Conservation (phyloP, 1,140 invertebrate species). For the Bradysia coprophila region DNA sequence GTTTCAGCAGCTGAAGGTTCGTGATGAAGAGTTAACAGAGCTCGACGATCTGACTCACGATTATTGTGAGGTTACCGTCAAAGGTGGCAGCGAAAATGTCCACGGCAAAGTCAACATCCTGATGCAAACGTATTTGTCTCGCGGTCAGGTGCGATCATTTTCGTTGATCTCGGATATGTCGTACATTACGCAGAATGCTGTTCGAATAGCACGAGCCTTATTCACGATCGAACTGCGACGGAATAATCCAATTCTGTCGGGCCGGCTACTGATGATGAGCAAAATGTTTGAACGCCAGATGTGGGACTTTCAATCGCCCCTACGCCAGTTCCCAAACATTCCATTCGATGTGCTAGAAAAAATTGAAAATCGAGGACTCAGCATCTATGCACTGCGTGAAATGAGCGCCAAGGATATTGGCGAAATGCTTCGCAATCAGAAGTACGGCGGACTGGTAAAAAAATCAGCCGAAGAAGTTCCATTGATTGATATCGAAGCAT, state of each 20-base stretch:
- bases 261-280: constrained; percentile 56
- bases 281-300: constrained; percentile 81
- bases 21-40: constrained; percentile 89
- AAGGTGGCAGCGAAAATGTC: constrained; percentile 71
- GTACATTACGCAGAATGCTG: constrained; percentile 87
- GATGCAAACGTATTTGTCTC: constrained; percentile 78
- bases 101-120: constrained; percentile 96
- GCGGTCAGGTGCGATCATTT: constrained; percentile 60
- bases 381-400: constrained; percentile 59
- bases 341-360: constrained; percentile 60
- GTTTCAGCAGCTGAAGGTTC: constrained; percentile 89
- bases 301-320: constrained; percentile 74
- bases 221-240: constrained; percentile 86
- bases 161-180: constrained; percentile 85
- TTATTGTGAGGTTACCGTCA: constrained; percentile 55
- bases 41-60: constrained; percentile 52
- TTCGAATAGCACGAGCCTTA: constrained; percentile 73
- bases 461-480: constrained; percentile 77
- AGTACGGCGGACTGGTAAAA: constrained; percentile 58
- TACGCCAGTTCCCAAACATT: constrained; percentile 74
- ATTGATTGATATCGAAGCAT: constrained; percentile 58
- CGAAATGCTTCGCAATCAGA: constrained; percentile 54
- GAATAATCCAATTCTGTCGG: constrained; percentile 78
- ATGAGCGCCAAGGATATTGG: constrained; percentile 77
- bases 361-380: constrained; percentile 57